Percentiles rank a stretch among this genome's conserved stretches.
Conservation (phyloP, 2,113 vertebrate genomes). For the Cyrtonyx montezumae region DNA sequence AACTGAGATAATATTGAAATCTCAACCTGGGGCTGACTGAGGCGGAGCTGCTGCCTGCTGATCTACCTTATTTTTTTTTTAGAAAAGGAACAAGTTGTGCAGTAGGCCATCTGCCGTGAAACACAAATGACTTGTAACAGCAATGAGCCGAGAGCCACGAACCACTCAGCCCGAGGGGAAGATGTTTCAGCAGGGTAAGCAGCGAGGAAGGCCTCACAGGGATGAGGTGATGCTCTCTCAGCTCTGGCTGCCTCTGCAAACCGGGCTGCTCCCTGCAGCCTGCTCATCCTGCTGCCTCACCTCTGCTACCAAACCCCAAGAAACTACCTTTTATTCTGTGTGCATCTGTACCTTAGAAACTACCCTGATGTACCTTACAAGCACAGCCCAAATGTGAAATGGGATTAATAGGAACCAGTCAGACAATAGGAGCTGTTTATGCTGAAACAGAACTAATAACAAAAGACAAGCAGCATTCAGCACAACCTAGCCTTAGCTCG, state of each 20-base stretch:
- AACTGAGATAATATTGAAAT: neutral
- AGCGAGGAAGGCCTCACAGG: slow-evolving; percentile 2
- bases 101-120: slow-evolving; percentile 16
- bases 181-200: slow-evolving; percentile 33
- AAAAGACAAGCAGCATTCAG: neutral
- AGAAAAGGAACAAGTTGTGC: neutral
- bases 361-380: neutral
- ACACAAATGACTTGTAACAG: slow-evolving; percentile 57
- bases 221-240: neutral
- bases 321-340: neutral
- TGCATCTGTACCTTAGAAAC: neutral
- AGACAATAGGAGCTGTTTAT: neutral
- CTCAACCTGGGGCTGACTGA: neutral
- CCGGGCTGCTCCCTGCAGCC: neutral
- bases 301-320: neutral
- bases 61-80: neutral
- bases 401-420: neutral
- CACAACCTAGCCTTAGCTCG: neutral
- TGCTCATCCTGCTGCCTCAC: neutral
- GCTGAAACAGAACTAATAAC: neutral
- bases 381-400: neutral
- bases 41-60: neutral
- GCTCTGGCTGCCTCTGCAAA: rapidly evolving
- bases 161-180: slow-evolving; percentile 45
- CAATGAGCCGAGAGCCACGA: slow-evolving; percentile 48